Evolutionary conservation across 2,113 vertebrate genomes (phyloP), one percentile per base, ranked within the genome.

Genomic region (Phyllostomus discolor): DNA sequence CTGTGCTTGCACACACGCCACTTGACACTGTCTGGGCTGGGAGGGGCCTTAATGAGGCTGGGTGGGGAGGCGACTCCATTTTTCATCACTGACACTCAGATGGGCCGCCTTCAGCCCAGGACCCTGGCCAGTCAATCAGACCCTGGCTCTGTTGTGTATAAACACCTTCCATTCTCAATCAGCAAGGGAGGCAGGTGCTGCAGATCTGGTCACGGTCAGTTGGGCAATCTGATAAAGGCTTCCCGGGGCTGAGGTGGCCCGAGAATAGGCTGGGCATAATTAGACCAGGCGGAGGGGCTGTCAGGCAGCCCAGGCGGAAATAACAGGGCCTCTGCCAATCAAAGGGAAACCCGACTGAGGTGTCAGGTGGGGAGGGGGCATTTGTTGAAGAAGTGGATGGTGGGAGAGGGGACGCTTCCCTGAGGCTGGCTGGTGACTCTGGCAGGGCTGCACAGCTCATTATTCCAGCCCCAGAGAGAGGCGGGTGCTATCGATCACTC

Each of bases 161-260:
- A 96, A 96, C 94, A 98, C 96, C 96, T 97, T 96, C 96, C 78
- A 14, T 54, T 90, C 76, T 93, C 92, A 89, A 66, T 96, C 95
- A 84, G 94, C 79, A 17, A 87, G 83, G 81, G 95, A 93, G 96
- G 95, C 97, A 98, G 97, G 97, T 97, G 97, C 94, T 93, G 70
- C 87, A 33, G 95, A 92, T 84, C 91, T 94, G 95, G 94, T 97
- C 97, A 97, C 90, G 84, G 97, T 96, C 97, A 97, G 96, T 50
- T 96, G 97, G 96, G 79, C 97, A 97, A 96, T 96, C 97, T 97
- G 97, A 97, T 97, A 97, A 97, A 97, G 97, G 96, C 80, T 98
- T 97, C 89, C 96, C 72, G 75, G 94, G 96, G 97, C 91, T 76
- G 15, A 24, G 1, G 22, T 64, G 95, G 93, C 94, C 83, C 2